phyloP scores from a whole-genome alignment of 2,888 invertebrate genomes.

The Nasonovia ribisnigri region DNA sequence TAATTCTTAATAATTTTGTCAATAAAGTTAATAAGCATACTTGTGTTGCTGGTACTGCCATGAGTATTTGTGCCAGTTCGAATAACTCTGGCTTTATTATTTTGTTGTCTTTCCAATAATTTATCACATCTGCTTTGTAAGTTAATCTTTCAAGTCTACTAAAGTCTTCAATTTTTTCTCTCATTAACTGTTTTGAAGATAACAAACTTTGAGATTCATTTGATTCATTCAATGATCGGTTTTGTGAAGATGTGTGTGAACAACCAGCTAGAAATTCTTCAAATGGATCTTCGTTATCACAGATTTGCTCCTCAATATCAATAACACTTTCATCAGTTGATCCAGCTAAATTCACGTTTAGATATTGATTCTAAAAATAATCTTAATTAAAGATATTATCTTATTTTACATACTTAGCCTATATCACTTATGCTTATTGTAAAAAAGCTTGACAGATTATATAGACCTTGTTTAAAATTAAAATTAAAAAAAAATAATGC shows the following conservation, averaged over 20 bases:
- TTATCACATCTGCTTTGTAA: background rate
- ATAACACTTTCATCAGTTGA: background rate
- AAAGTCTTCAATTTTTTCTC: background rate
- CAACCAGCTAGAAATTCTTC: background rate
- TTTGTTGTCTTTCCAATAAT: background rate
- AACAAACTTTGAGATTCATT: background rate
- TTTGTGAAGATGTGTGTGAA: background rate
- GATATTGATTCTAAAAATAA: background rate
- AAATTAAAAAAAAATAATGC: background rate
- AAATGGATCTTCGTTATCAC: background rate
- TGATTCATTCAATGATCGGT: background rate
- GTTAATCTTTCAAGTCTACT: background rate
- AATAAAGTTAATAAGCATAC: background rate
- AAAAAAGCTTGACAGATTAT: background rate
- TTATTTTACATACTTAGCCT: background rate
- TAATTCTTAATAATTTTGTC: constrained; percentile 18
- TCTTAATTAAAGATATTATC: too few species aligned
- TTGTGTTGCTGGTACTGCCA: constrained; percentile 27
- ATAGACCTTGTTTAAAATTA: background rate
- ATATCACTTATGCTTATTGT: too few species aligned
- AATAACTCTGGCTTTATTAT: background rate
- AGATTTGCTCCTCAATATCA: background rate
- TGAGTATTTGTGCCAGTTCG: constrained; percentile 20
- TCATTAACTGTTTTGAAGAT: background rate
- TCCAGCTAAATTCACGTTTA: background rate